Conservation (phyloP, 2,113 vertebrate genomes). For the Plotosus lineatus region DNA sequence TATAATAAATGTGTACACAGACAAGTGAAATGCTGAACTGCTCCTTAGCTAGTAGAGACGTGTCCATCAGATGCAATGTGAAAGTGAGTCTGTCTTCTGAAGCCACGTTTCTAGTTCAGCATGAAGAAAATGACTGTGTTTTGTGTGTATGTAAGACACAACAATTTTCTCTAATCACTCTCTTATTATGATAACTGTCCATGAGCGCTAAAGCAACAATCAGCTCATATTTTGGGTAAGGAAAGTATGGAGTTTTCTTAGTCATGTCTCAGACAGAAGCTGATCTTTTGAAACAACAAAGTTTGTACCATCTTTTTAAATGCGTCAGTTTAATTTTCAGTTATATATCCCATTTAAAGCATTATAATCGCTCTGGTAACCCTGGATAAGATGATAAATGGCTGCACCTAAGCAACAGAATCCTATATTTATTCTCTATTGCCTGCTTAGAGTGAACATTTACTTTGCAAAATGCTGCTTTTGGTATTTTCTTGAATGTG, state of each 20-base stretch:
- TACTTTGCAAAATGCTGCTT: neutral
- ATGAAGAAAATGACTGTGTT: constrained; percentile 61
- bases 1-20: neutral
- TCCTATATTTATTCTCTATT: neutral
- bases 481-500: neutral
- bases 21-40: constrained; percentile 30
- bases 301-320: constrained; percentile 11
- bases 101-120: constrained; percentile 56
- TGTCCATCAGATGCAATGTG: constrained; percentile 19
- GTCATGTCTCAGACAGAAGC: constrained; percentile 13
- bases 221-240: constrained; percentile 43
- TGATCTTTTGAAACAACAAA: constrained; percentile 40
- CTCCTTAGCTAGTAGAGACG: constrained; percentile 21
- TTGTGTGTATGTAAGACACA: constrained; percentile 55
- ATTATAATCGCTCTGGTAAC: neutral
- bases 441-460: neutral
- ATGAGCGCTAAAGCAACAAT: constrained; percentile 32
- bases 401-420: neutral
- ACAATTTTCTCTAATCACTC: constrained; percentile 66
- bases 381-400: neutral
- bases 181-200: constrained; percentile 63
- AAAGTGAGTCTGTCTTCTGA: constrained; percentile 33
- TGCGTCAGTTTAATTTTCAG: neutral
- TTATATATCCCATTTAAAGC: constrained; percentile 11
- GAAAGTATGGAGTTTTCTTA: constrained; percentile 39